Base-by-base conservation (phyloP, 2,797 vertebrate genomes). In the Syngnathus rostellatus region DNA sequence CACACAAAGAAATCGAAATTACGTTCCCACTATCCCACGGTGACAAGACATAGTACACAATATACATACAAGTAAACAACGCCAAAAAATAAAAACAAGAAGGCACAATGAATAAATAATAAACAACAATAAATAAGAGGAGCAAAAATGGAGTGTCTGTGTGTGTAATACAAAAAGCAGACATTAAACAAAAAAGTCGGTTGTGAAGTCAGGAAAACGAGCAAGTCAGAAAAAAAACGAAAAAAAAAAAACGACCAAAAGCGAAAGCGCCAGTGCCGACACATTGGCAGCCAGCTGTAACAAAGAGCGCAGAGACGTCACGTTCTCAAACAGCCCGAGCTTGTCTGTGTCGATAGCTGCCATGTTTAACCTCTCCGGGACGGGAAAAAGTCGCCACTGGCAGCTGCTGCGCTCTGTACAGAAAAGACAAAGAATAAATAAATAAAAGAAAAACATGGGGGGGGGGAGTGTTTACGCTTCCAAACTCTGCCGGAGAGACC, bases 361-460 rank as follows among this genome's bases (percentile, higher is more conserved):
- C 67, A 65, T 70, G 81, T 80, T 75, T 74, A 66, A 72, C 62
- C 80, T 71, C 67, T 64, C 54, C 62, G 68, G 68, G 66, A 73
- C 39, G 54, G 31, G 65, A 72, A 70, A 71, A 76, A 69, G 69
- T 74, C 72, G 69, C 62, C 71, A 75, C 41, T 64, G 63, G 45
- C 63, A 64, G 63, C 46, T 2, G 60, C 40, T 10, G 40, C 7
- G 53, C 53, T 43, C 40, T 40, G 17, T 23, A 11, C 21, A 12
- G 11, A 54, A 10, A 23, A 23, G 21, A 19, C 16, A 46, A 46
- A 46, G 17, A 46, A n/a, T 10, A 51, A 51, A 25, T 25, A 25
- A 25, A 25, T 25, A 25, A 25, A 46, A 46, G 12, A 46, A 46
- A 16, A 46, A 46, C 5, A 46, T 25, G 25, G 25, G 25, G 25